Evolutionary conservation across 2,888 invertebrate species (phyloP), one percentile per base, ranked within the genome.

Genomic region (Elmis aenea): DNA sequence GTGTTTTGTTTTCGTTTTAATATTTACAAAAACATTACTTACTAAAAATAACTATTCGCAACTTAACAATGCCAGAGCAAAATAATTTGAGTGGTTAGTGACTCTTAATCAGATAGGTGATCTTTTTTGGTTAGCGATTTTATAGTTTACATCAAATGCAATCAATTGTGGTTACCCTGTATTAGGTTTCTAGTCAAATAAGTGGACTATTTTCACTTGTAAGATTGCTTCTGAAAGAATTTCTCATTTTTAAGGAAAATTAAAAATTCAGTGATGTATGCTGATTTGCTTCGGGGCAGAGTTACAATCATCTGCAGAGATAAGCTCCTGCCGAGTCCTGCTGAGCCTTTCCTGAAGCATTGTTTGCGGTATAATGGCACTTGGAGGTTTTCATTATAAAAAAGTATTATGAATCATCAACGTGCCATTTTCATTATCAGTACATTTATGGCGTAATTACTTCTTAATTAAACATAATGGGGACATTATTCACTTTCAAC

Each of bases 231-330:
- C 25, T 23, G 13, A 38, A 35, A 39, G 33, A 33, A 42, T 39
- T 24, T 24, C 25, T 28, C 42, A 38, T 43, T 43, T 46, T 43
- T 35, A 38, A 27, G 35, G 40, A 43, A 46, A 46, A 45, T 48
- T 43, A 42, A 42, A n/a, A 45, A 45, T 33, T 29, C 37, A 14
- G 26, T 30, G 27, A 40, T 47, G 42, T 47, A 39, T 39, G 33
- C 35, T 38, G 40, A 45, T 47, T 44, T 44, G 45, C 47, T 45
- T 31, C 37, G 32, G 47, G 44, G 44, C 42, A 45, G 42, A 38
- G 33, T 29, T 30, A 26, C 40, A 47, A 45, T 47, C 47, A 47
- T 40, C 42, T 45, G 35, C 37, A 23, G 42, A 47, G 45, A 45
- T 47, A 47, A 47, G 40, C 38, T 43, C 32, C 24, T 30, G 33